A percentile compares a stretch with the other conserved stretches of the same genome.
Conservation (phyloP, 2,888 invertebrate genomes). For the Hipparchia semele region DNA sequence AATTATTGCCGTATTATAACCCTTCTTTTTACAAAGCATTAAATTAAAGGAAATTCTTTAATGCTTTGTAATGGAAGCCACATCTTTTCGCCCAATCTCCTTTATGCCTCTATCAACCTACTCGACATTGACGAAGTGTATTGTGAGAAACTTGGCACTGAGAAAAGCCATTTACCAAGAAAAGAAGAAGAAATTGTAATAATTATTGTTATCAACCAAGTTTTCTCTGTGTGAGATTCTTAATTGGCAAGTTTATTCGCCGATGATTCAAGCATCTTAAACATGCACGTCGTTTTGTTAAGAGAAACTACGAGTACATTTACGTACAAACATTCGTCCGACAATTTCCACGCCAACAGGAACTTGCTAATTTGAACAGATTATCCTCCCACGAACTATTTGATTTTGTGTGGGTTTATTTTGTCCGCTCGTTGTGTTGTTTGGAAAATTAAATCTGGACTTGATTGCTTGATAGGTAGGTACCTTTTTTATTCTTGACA, state of each 20-base stretch:
- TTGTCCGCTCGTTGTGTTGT: constrained; percentile 32
- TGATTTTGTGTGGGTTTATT: constrained; percentile 36
- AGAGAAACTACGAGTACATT: constrained; percentile 26
- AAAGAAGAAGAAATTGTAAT: not conserved
- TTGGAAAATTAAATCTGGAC: constrained; percentile 32
- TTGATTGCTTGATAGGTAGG: constrained; percentile 5
- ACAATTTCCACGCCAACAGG: constrained; percentile 35
- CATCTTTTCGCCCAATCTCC: no score
- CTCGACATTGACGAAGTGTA: no score
- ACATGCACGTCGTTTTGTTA: constrained; percentile 26
- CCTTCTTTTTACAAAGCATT: no score
- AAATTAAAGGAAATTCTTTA: no score
- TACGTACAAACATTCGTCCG: constrained; percentile 27
- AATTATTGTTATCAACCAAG: constrained; percentile 33
- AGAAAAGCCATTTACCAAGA: no score
- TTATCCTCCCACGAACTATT: constrained; percentile 36
- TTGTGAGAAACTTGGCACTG: no score
- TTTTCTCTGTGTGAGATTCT: constrained; percentile 32
- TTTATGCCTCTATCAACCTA: no score
- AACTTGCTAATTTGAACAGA: constrained; percentile 37
- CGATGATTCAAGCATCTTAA: constrained; percentile 30
- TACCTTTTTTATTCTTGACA: not conserved
- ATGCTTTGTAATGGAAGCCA: no score
- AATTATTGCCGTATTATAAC: no score
- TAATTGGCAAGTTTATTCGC: constrained; percentile 38